Base-by-base conservation (phyloP, 1,140 invertebrate species). In the Diprion similis region DNA sequence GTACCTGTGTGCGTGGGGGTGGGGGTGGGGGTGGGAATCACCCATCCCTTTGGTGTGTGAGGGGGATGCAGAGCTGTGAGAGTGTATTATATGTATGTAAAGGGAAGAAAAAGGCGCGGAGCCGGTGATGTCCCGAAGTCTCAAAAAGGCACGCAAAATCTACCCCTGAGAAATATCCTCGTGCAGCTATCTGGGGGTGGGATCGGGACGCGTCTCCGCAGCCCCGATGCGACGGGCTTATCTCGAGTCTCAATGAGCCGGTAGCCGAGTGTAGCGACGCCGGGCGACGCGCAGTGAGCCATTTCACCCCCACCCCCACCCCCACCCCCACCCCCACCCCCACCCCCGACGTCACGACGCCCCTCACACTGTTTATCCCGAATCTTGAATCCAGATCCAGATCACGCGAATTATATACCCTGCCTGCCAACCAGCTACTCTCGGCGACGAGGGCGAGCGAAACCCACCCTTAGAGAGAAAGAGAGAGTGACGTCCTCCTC, bases 281-380 rank as follows among this genome's bases (percentile, higher is more conserved):
- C 51, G 51, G n/a, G 51, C 11, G n/a, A 59, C 51, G 11, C 24
- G 24, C 24, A 59, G 51, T 59, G 51, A 59, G 51, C 51, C 51
- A 19, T 75, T 66, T 69, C 37, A 64, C 68, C 67, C 45, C 13
- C 51, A 10, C 24, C 10, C 65, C 66, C 46, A 72, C 64, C 46
- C 24, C 46, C 15, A 24, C 11, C 71, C n/a, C 24, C 15, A 51
- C 51, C 46, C 65, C 66, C n/a, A 15, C 67, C 47, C 71, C 70
- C 76, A 80, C 79, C 75, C 76, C 77, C 75, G 71, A 65, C 69
- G 74, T 74, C 76, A 74, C 65, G 18, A 47, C 75, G 71, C 66
- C 69, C 73, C 67, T 65, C 47, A n/a, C 46, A 70, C 64, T 74
- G 66, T 70, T 71, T 65, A 70, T 76, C 65, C 66, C 46, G 66